phyloP scores from a whole-genome alignment of 2,888 invertebrate genomes.

The Drosophila borborema region DNA sequence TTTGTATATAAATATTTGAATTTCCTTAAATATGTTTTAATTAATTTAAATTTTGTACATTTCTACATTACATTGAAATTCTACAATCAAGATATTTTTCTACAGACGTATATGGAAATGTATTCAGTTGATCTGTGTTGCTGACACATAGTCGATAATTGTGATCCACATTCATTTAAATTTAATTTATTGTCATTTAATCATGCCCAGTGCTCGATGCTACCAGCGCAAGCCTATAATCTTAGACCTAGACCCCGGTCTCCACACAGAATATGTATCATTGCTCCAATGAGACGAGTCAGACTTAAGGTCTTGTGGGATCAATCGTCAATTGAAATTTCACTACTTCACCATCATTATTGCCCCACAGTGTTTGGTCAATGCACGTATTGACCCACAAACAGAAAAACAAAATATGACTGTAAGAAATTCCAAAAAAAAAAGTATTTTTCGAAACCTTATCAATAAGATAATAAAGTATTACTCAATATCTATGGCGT shows the following conservation, averaged over 20 bases:
- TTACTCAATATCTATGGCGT: conserved; percentile 11
- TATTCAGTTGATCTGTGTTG: not conserved
- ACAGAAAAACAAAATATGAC: conserved; percentile 29
- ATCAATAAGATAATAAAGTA: conserved; percentile 31
- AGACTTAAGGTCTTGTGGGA: conserved; percentile 50
- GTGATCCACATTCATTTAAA: conserved; percentile 47
- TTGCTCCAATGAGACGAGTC: conserved; percentile 27
- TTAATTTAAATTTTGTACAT: too few relatives aligned
- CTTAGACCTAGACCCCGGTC: conserved; percentile 40
- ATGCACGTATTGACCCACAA: conserved; percentile 50
- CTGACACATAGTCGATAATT: conserved; percentile 26
- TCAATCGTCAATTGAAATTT: conserved; percentile 72
- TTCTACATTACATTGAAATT: too few relatives aligned
- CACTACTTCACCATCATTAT: conserved; percentile 1
- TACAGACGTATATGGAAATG: not conserved
- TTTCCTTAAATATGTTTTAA: too few relatives aligned
- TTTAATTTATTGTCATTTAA: conserved; percentile 56
- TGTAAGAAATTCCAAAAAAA: conserved; percentile 14
- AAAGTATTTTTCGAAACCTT: conserved; percentile 25
- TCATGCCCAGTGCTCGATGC: conserved; percentile 35
- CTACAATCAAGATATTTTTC: not conserved
- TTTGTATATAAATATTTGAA: too few relatives aligned
- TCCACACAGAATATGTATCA: conserved; percentile 6
- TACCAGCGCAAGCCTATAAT: conserved; percentile 22
- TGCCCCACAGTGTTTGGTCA: conserved; percentile 13